phyloP scores from a whole-genome alignment of 23 tunicate species.

The Styela plicata region DNA sequence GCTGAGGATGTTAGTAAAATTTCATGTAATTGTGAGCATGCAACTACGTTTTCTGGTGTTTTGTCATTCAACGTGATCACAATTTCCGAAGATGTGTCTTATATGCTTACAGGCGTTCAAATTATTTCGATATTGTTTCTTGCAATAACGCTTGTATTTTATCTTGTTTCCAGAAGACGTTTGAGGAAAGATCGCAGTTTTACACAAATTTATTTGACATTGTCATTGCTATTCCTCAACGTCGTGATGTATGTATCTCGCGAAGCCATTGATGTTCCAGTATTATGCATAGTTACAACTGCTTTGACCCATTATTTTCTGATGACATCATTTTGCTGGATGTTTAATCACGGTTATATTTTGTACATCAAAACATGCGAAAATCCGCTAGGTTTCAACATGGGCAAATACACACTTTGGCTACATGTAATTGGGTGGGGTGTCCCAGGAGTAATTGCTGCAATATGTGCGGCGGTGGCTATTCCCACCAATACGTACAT shows the following conservation, averaged over 20 bases:
- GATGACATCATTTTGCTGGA: slow-evolving; percentile 7
- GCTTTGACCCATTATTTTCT: neutral
- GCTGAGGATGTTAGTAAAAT: neutral
- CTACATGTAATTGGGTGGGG: neutral
- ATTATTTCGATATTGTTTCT: neutral
- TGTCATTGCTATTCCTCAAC: neutral
- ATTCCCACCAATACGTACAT: neutral
- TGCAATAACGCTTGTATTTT: neutral
- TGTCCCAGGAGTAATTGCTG: neutral
- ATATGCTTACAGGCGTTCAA: neutral
- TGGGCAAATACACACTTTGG: neutral
- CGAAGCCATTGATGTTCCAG: neutral
- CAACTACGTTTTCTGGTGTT: slow-evolving; percentile 2
- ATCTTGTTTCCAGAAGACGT: neutral
- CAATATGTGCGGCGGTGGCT: neutral
- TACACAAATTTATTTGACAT: neutral
- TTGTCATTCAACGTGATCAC: neutral
- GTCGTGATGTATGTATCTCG: neutral
- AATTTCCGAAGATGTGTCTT: neutral
- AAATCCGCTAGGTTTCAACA: neutral
- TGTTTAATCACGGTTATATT: neutral
- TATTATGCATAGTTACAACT: neutral
- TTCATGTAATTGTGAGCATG: neutral
- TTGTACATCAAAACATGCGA: neutral
- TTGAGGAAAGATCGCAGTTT: neutral